Evolutionary conservation across 1,140 invertebrate species (phyloP).

Genomic region (Drosophila parabipectinata): DNA sequence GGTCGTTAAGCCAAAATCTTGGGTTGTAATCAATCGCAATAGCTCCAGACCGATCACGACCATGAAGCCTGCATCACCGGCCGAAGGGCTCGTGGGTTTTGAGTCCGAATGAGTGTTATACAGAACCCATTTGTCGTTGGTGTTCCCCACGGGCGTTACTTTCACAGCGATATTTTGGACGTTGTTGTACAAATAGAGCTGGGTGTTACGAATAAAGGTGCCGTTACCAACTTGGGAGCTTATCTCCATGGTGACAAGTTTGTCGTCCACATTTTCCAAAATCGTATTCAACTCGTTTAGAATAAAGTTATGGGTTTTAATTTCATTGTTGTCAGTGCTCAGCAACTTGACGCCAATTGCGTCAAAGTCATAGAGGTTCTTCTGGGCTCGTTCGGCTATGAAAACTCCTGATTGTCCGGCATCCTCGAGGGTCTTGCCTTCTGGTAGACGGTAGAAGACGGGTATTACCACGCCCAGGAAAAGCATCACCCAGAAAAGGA

Average conservation of each 20-base stretch:
- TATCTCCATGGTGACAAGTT: constrained; percentile 61
- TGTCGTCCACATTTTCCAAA: constrained; percentile 21
- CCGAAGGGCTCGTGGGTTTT: constrained; percentile 89
- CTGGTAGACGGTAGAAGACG: constrained; percentile 57
- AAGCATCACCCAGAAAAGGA: constrained; percentile 58
- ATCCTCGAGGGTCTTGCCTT: constrained; percentile 44
- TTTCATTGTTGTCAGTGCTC: constrained; percentile 88
- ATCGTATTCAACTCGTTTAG: constrained; percentile 78
- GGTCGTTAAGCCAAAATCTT: constrained; percentile 32
- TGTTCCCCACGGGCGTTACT: constrained; percentile 85
- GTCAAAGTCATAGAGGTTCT: constrained; percentile 87
- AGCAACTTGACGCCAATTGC: constrained; percentile 88
- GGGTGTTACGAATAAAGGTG: constrained; percentile 89
- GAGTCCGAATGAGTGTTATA: constrained; percentile 98
- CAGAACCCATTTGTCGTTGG: constrained; percentile 86
- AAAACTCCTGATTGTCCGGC: constrained; percentile 32
- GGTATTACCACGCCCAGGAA: constrained; percentile 66
- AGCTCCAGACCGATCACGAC: constrained; percentile 96
- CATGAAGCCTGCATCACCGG: constrained; percentile 92
- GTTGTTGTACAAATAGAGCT: constrained; percentile 88
- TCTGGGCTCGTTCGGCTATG: constrained; percentile 63
- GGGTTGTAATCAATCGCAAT: constrained; percentile 83
- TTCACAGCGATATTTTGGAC: constrained; percentile 91
- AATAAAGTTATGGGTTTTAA: constrained; percentile 85
- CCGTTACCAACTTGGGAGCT: constrained; percentile 86